Base-by-base conservation (phyloP, 2,113 vertebrate species). In the Smithornis capensis region DNA sequence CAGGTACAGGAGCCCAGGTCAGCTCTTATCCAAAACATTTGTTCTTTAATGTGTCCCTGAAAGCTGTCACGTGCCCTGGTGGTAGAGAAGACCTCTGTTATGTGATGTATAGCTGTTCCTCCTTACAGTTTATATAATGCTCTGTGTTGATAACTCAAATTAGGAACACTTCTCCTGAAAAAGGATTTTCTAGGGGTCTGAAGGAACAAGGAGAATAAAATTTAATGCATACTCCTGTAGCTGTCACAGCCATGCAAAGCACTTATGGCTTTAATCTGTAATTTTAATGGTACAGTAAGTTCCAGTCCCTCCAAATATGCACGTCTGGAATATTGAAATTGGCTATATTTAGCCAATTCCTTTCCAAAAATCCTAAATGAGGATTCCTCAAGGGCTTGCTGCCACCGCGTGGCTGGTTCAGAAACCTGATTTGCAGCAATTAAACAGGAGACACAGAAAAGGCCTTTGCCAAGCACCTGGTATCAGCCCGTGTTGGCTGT, bases 371-470 rank as follows among this genome's bases (percentile, higher is more conserved):
- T 0, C 67, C 31, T 27, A 2, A 24, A 15, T 6, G 10, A 22
- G 4, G 6, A 38, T 94, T 95, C 80, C 73, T 89, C 15, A 31
- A 89, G 94, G 49, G 27, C 96, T 94, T 97, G 96, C 96, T 97
- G 97, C 97, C 98, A 97, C 83, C 98, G 7, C 29, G 97, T 97
- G 98, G 96, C 71, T 14, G 24, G 15, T 44, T 33, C 7, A 19
- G 86, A 87, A 62, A 50, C 35, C 37, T 19, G 60, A 18, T 65
- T 45, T 71, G 74, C 37, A 59, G 49, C 44, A 17, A 16, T 18
- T 12, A 25, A 60, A 59, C 23, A 2, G 2, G 65, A 89, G 71
- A 1, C 21, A 8, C 6, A 14, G 25, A 33, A 60, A 16, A 18
- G 4, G 19, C 7, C 14, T 53, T 44, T 42, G 38, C 15, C 31